Evolutionary conservation across 2,113 vertebrate genomes (phyloP), one percentile per base, ranked within the genome.

Genomic region (Zosterops pallidus): DNA sequence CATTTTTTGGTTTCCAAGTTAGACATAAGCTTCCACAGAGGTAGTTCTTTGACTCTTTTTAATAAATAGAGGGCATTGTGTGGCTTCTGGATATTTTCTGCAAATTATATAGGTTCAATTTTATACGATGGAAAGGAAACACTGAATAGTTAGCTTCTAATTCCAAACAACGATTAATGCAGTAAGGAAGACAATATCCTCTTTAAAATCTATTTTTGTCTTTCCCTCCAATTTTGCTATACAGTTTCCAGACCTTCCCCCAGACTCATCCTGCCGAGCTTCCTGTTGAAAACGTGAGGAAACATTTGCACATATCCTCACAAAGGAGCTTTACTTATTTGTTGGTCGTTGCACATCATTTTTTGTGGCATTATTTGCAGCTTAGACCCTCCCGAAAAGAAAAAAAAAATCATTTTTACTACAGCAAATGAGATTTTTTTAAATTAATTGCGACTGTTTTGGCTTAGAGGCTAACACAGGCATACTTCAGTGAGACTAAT

Each of bases 201-300:
- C 90, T 96, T 92, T 91, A 96, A 94, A 97, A 94, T 94, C 92
- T 95, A 94, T 96, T 96, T 94, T 90, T 68, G 76, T 94, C 92
- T 94, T 95, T 96, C 89, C 89, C 94, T 95, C 68, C 50, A 74
- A 31, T 95, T 95, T 60, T 81, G 56, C 85, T 94, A 15, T 89
- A 92, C 83, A 94, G 76, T 78, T 96, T 96, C 92, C 93, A 96
- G 93, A 94, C 80, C 92, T 94, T 97, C 64, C 56, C 93, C 76
- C 83, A 90, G 88, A 90, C 79, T 82, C 93, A 90, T 97, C 88
- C 95, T 94, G 94, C 85, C 44, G 75, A 39, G 47, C 79, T 97
- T 97, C 94, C 95, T 94, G 90, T 92, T 92, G 72, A 49, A 89
- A 83, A 87, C 46, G 29, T 41, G 71, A 95, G 94, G 84, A 95